phyloP scores from a whole-genome alignment of 2,113 vertebrate species.

The Quiscalus mexicanus region DNA sequence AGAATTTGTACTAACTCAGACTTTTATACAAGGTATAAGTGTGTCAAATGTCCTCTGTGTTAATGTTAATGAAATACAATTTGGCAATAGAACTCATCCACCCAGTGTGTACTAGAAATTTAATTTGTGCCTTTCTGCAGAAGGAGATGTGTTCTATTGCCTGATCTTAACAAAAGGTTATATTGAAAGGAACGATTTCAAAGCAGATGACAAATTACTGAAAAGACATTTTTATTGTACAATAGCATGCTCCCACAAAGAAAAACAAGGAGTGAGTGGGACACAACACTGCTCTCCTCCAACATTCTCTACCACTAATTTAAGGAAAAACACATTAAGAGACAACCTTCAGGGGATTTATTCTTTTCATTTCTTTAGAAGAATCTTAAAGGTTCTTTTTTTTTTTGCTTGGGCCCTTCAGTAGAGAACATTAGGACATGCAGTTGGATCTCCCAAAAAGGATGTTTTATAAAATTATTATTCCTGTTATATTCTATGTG shows the following conservation, averaged over 20 bases:
- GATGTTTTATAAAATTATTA: neutral
- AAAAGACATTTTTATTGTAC: conserved; percentile 30
- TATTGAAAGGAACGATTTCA: conserved; percentile 27
- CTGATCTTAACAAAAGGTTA: conserved; percentile 32
- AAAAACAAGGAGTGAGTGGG: neutral
- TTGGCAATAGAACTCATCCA: neutral
- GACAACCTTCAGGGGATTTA: neutral
- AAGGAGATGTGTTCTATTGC: neutral
- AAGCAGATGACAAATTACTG: conserved; percentile 36
- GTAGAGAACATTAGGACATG: neutral
- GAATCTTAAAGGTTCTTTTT: neutral
- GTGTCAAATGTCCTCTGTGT: neutral
- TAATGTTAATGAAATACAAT: neutral
- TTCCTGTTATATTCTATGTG: neutral
- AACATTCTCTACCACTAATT: neutral
- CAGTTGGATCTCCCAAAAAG: neutral
- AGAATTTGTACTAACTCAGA: neutral
- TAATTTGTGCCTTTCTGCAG: neutral
- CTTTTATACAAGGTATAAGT: neutral
- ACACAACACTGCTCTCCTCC: neutral
- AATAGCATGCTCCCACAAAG: neutral
- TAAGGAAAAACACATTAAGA: neutral
- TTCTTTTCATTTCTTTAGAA: neutral
- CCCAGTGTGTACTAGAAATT: neutral
- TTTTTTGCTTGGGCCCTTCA: neutral